A percentile compares a stretch with the other conserved stretches of the same genome.
These are phyloP conservation scores for Eulemur albifrons DNA, from an alignment of 2,797 vertebrate species.

Conservation along the genomic window DNA sequence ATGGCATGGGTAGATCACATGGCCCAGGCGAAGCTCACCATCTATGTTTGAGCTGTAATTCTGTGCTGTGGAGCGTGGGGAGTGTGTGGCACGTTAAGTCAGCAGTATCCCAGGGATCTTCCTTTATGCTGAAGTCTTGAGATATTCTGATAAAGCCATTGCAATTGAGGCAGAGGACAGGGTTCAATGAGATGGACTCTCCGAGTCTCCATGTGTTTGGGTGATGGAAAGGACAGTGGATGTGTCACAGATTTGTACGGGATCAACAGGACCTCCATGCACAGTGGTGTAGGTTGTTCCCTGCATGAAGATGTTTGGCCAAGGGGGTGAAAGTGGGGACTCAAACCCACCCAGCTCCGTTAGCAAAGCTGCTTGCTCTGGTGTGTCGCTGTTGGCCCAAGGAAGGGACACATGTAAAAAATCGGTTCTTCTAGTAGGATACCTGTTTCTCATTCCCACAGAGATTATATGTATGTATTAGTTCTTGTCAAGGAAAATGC, in stretches of 20 bases:
- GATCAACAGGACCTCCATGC: neutral
- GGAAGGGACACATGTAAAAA: neutral
- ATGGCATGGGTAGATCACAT: accelerated
- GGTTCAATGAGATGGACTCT: neutral
- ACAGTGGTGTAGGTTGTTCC: neutral
- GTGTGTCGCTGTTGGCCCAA: neutral
- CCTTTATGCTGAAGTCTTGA: neutral
- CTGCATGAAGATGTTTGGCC: neutral
- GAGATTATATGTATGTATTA: neutral
- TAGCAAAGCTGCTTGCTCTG: neutral
- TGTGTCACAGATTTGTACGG: neutral
- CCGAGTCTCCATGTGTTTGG: neutral
- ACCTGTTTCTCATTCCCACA: neutral
- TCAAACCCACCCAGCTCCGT: neutral
- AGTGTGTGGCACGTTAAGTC: too few relatives aligned
- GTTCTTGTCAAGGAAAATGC: neutral
- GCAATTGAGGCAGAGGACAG: neutral
- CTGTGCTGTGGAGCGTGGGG: neutral
- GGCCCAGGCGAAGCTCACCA: neutral
- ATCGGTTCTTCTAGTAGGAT: neutral
- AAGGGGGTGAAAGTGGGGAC: neutral
- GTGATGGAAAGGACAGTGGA: neutral
- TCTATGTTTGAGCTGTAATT: neutral
- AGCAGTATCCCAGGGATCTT: neutral
- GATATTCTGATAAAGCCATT: neutral